These are phyloP conservation scores for Virgularia gustaviana DNA, from an alignment of 92 coral and sea anemone species.

Conservation along the genomic window DNA sequence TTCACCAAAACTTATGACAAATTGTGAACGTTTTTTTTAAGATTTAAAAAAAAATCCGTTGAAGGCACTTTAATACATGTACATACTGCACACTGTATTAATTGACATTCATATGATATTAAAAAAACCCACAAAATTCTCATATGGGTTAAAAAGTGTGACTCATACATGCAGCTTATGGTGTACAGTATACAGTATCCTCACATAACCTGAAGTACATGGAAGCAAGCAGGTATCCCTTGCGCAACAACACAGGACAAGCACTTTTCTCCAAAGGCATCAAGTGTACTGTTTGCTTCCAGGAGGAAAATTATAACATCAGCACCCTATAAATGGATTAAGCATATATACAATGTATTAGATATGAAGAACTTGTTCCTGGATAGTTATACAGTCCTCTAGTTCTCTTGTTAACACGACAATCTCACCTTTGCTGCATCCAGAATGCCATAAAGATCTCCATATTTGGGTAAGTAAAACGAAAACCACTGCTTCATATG, in stretches of 20 bases:
- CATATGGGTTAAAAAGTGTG: no score
- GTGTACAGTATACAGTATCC: no score
- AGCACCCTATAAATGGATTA: conserved; percentile 69
- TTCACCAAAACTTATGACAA: no score
- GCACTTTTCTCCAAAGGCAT: conserved; percentile 79
- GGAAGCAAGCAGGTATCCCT: conserved; percentile 86
- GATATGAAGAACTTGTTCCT: not conserved
- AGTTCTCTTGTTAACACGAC: no score
- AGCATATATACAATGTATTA: not conserved
- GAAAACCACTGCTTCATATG: conserved; percentile 86
- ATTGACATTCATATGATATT: no score
- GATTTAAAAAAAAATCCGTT: no score
- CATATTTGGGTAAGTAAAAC: conserved; percentile 62
- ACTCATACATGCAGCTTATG: no score
- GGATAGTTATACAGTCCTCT: no score
- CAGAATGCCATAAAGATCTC: conserved; percentile 70
- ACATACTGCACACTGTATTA: not conserved
- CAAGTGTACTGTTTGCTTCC: conserved; percentile 66
- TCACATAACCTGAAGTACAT: conserved; percentile 85
- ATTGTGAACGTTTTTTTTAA: no score
- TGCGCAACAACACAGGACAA: conserved; percentile 91
- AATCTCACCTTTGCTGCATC: conserved; percentile 99
- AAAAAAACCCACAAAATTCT: no score
- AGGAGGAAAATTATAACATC: conserved; percentile 78
- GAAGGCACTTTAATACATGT: not conserved